Evolutionary conservation across 2,113 vertebrate species (phyloP).

Genomic region (Lamprologus callipterus): DNA sequence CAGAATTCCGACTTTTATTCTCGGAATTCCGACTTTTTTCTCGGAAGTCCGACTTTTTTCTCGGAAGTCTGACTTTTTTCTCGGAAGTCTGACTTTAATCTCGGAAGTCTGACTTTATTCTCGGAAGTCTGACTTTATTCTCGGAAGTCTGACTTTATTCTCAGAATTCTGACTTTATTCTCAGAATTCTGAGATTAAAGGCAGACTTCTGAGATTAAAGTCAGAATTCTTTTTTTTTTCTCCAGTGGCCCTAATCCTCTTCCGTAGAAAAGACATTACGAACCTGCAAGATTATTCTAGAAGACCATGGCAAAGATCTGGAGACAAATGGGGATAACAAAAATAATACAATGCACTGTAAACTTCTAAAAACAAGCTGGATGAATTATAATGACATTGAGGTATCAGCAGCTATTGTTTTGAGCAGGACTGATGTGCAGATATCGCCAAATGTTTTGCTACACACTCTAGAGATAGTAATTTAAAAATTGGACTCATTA

Average conservation of each 20-base stretch:
- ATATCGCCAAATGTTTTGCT: neutral
- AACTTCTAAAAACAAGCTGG: neutral
- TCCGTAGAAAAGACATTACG: too few relatives aligned
- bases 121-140: too few relatives aligned
- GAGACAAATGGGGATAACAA: neutral
- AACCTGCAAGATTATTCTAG: neutral
- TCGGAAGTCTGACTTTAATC: accelerated
- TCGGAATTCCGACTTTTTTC: accelerated
- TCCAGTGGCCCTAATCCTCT: too few relatives aligned
- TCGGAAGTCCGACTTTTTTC: accelerated
- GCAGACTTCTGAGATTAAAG: too few relatives aligned
- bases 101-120: accelerated
- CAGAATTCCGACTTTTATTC: accelerated
- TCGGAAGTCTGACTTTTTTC: accelerated
- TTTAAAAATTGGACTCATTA: neutral
- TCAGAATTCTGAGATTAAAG: accelerated
- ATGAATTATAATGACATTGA: neutral
- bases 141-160: too few relatives aligned
- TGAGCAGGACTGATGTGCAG: neutral
- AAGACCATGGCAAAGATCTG: neutral
- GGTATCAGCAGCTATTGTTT: neutral
- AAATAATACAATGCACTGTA: accelerated
- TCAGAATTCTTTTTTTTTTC: too few relatives aligned
- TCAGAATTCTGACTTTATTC: accelerated
- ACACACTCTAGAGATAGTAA: neutral